These are phyloP conservation scores for Dione juno DNA, from an alignment of 2,888 invertebrate species.

Conservation along the genomic window DNA sequence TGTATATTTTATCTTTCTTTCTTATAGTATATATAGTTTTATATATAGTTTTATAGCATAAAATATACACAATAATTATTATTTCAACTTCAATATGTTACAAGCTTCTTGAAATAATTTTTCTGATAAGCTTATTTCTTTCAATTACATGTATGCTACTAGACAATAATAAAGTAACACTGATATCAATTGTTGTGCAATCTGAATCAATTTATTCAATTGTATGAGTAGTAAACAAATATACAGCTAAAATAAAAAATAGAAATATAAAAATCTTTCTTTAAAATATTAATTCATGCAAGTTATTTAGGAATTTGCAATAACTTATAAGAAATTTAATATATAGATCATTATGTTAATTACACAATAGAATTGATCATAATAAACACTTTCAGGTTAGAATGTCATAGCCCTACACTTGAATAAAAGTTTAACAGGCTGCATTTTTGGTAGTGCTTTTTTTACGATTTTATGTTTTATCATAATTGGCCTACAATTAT, in stretches of 20 bases:
- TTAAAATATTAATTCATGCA: no score
- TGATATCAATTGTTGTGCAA: background rate
- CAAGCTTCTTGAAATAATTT: background rate
- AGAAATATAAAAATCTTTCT: background rate
- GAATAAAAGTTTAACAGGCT: no score
- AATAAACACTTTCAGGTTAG: no score
- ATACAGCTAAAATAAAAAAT: background rate
- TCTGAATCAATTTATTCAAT: background rate
- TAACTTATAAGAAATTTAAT: no score
- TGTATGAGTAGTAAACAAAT: background rate
- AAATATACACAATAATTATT: background rate
- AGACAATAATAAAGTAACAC: background rate
- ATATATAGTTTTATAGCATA: no score
- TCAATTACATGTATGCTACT: background rate
- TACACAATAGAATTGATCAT: no score
- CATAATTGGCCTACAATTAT: background rate
- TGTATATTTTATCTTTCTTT: no score
- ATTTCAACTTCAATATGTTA: slow-evolving; percentile 1
- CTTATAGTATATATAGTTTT: no score
- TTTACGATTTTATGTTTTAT: background rate
- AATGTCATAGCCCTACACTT: no score
- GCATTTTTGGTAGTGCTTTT: no score
- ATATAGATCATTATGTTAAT: no score
- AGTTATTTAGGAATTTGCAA: no score
- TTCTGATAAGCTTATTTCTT: background rate